Percentiles rank a stretch among this genome's conserved stretches.
phyloP scores from a whole-genome alignment of 2,888 invertebrate genomes.

The Oasisia sp. region DNA sequence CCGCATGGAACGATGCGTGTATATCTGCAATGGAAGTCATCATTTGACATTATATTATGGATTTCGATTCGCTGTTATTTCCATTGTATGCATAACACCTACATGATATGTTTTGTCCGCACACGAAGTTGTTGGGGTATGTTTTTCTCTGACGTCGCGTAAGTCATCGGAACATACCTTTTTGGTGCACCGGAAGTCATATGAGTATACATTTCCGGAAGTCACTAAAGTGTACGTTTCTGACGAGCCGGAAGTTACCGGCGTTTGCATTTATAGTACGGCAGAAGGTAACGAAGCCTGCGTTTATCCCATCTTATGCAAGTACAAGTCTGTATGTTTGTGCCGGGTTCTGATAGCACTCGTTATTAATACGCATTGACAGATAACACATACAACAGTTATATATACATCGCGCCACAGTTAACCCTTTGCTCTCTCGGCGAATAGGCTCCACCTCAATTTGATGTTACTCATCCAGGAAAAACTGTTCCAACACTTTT shows the following conservation, averaged over 20 bases:
- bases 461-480: neutral
- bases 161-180: too few relatives aligned
- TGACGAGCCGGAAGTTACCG: neutral
- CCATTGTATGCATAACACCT: too few relatives aligned
- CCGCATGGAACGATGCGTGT: too few relatives aligned
- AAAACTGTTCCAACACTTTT: neutral
- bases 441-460: neutral
- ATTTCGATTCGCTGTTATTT: too few relatives aligned
- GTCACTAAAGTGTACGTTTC: neutral
- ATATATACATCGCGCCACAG: neutral
- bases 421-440: neutral
- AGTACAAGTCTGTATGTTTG: neutral
- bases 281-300: too few relatives aligned
- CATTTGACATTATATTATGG: too few relatives aligned
- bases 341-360: neutral
- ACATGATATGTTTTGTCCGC: too few relatives aligned
- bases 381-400: neutral
- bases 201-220: neutral
- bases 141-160: too few relatives aligned
- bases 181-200: neutral
- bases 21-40: too few relatives aligned
- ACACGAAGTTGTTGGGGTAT: too few relatives aligned
- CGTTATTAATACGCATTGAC: neutral
- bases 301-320: neutral
- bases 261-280: neutral